These are phyloP conservation scores for Porphyrio hochstetteri DNA, from an alignment of 2,113 vertebrate species.

Conservation along the genomic window DNA sequence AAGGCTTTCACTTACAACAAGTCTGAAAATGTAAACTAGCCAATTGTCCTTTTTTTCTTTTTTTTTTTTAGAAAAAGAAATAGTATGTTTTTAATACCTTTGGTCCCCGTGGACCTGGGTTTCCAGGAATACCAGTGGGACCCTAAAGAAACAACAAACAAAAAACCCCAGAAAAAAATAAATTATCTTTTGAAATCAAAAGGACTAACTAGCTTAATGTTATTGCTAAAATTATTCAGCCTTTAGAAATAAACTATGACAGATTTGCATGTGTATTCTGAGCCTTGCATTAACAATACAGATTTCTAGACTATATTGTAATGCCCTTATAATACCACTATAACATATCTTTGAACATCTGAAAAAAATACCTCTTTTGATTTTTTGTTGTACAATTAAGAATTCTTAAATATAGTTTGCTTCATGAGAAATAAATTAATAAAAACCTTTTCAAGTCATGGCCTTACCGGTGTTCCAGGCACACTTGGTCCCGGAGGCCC, in stretches of 20 bases:
- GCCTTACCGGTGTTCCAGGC: conserved; percentile 78
- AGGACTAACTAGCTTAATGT: neutral
- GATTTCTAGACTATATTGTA: neutral
- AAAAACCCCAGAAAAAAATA: neutral
- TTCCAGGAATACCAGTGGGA: conserved; percentile 73
- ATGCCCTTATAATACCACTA: neutral
- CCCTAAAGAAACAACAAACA: conserved; percentile 74
- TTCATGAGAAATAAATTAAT: neutral
- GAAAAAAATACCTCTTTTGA: neutral
- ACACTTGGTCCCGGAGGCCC: conserved; percentile 82
- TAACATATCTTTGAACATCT: neutral
- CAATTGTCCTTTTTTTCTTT: neutral
- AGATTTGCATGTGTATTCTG: neutral
- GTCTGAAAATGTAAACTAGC: neutral
- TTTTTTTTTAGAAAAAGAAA: neutral
- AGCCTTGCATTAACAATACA: neutral
- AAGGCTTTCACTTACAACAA: conserved; percentile 8
- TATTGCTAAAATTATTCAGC: neutral
- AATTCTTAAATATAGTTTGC: neutral
- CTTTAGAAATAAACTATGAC: neutral
- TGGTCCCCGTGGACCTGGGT: conserved; percentile 88
- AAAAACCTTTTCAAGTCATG: neutral
- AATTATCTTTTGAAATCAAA: neutral
- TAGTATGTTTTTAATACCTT: conserved; percentile 81
- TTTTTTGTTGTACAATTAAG: neutral